Conservation (phyloP, 2,797 vertebrate genomes). For the Brotogeris chrysoptera region DNA sequence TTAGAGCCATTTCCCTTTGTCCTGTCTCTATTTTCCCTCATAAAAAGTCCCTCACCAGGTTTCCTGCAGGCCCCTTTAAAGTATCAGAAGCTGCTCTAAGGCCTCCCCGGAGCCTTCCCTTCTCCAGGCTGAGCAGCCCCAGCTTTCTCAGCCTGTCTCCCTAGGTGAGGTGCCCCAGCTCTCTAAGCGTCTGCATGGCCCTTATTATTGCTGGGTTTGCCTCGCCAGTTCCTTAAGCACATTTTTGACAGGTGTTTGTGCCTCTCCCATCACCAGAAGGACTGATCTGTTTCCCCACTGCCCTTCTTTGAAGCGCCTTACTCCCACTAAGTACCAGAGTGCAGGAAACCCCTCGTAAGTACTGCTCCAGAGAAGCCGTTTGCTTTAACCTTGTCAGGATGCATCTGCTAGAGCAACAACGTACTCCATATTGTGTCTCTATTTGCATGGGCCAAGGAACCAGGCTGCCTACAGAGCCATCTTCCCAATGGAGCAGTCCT, state of each 20-base stretch:
- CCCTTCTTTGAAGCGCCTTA: neutral
- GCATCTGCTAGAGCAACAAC: neutral
- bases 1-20: neutral
- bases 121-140: neutral
- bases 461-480: neutral
- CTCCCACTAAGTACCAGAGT: neutral
- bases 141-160: neutral
- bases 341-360: neutral
- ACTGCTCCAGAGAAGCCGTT: neutral
- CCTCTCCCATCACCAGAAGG: neutral
- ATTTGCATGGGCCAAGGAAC: neutral
- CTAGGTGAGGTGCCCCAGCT: neutral
- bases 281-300: neutral
- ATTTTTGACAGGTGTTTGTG: fast-evolving
- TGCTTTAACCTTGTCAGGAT: neutral
- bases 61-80: neutral
- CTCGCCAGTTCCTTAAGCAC: neutral
- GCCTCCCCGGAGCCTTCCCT: neutral
- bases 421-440: neutral
- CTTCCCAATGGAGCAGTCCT: neutral
- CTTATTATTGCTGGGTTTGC: neutral
- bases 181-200: neutral
- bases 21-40: neutral
- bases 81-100: neutral
- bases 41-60: neutral